Evolutionary conservation across 2,113 vertebrate species (phyloP), one percentile per base, ranked within the genome.

Genomic region (Electrona antarctica): DNA sequence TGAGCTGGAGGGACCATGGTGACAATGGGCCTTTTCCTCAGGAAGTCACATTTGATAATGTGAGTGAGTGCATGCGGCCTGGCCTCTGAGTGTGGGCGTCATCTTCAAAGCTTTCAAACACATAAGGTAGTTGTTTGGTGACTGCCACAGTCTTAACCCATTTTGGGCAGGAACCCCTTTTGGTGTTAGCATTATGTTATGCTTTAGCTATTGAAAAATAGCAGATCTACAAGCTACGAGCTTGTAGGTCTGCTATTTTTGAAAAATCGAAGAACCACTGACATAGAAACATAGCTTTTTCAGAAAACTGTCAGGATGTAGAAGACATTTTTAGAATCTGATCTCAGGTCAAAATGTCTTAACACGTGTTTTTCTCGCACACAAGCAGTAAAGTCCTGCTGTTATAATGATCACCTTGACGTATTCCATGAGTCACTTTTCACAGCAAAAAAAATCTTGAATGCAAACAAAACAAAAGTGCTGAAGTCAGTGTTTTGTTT

Each of bases 81-180:
- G 68, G 66, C 62, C 46, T 51, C n/a, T 64, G 14, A 1, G 66
- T 0, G 78, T 76, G 15, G 72, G 80, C 12, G 33, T 62, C 3
- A 60, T 77, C 45, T 41, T 57, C 10, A 8, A 11, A 8, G 8
- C 52, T 52, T 76, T 63, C 60, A 71, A 47, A 29, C 29, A 66
- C 45, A 68, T 29, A 7, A 63, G 47, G 6, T 65, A 15, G 62
- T 56, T 46, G 48, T 68, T 60, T 33, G 54, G 67, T 61, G 69
- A 71, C 21, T 21, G 21, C 82, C 59, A 76, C 65, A 72, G 48
- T 67, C 15, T 71, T 54, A 6, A 4, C 15, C 65, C 58, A 29
- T 29, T 28, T n/a, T n/a, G n/a, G n/a, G n/a, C n/a, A n/a, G n/a
- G n/a, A n/a, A n/a, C n/a, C n/a, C n/a, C n/a, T n/a, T n/a, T n/a